phyloP scores from a whole-genome alignment of 2,888 invertebrate species.

The Melanostoma scalare region DNA sequence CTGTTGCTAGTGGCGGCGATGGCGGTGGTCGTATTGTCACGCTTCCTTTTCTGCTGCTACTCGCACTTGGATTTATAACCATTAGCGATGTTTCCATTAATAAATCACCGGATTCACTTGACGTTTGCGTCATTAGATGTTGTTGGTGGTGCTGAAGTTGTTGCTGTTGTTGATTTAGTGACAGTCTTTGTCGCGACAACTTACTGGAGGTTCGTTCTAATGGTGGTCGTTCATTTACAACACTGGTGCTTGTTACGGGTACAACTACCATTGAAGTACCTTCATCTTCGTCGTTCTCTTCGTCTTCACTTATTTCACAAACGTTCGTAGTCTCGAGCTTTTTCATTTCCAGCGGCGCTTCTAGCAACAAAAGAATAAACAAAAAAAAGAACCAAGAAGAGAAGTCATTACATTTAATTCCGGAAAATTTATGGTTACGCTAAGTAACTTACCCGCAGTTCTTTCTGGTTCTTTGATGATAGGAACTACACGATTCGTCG shows the following conservation, averaged over 20 bases:
- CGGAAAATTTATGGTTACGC: background rate
- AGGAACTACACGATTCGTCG: constrained; percentile 80
- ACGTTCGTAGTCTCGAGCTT: constrained; percentile 79
- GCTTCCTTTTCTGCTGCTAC: constrained; percentile 66
- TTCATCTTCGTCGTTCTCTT: constrained; percentile 73
- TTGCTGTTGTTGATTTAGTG: constrained; percentile 79
- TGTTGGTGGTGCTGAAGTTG: constrained; percentile 74
- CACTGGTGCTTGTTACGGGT: constrained; percentile 61
- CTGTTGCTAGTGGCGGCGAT: constrained; percentile 61
- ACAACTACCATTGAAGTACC: constrained; percentile 51
- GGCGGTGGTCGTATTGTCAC: constrained; percentile 50
- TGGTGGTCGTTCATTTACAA: constrained; percentile 66
- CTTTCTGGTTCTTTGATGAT: constrained; percentile 81
- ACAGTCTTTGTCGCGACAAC: constrained; percentile 79
- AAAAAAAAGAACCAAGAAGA: background rate
- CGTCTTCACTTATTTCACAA: constrained; percentile 80
- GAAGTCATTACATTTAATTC: background rate
- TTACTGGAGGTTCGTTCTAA: constrained; percentile 77
- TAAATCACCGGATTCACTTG: constrained; percentile 76
- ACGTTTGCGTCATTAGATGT: constrained; percentile 65
- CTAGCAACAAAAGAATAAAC: constrained; percentile 62
- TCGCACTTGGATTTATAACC: constrained; percentile 75
- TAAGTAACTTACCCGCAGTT: constrained; percentile 74
- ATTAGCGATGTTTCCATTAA: constrained; percentile 81
- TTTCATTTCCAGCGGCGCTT: constrained; percentile 80